Evolutionary conservation across 1,140 invertebrate genomes (phyloP).

Genomic region (Bathynomus jamesi): DNA sequence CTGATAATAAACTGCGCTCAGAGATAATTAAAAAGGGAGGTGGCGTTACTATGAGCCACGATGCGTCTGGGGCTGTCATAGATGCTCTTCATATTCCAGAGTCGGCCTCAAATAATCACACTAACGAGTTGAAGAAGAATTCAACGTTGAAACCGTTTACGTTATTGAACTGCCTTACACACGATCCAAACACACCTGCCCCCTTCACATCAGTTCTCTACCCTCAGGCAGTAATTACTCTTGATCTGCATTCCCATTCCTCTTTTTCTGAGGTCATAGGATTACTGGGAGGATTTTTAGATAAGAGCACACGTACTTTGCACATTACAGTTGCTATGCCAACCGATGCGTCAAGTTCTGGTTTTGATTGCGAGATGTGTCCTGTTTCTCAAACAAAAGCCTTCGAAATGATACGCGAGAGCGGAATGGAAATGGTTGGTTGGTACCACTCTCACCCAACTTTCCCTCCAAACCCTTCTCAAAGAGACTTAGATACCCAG

Average conservation of each 20-base stretch:
- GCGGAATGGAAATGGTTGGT: slow-evolving; percentile 50
- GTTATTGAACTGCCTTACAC: slow-evolving; percentile 48
- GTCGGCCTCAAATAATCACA: slow-evolving; percentile 35
- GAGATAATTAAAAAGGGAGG: slow-evolving; percentile 42
- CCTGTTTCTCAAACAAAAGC: slow-evolving; percentile 56
- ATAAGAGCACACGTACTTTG: slow-evolving; percentile 41
- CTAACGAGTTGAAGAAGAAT: slow-evolving; percentile 15
- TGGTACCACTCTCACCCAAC: slow-evolving; percentile 62
- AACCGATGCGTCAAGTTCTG: slow-evolving; percentile 52
- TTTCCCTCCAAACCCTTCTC: slow-evolving; percentile 55
- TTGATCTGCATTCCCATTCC: slow-evolving; percentile 62
- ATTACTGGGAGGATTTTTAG: slow-evolving; percentile 53
- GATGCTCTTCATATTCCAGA: slow-evolving; percentile 44
- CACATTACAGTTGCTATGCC: slow-evolving; percentile 50
- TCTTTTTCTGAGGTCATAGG: slow-evolving; percentile 63
- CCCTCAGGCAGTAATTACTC: slow-evolving; percentile 52
- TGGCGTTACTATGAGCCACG: slow-evolving; percentile 56
- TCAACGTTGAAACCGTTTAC: slow-evolving; percentile 41
- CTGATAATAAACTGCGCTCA: background rate
- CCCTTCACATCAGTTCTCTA: slow-evolving; percentile 54
- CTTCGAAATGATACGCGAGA: slow-evolving; percentile 47
- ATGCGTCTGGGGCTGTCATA: slow-evolving; percentile 49
- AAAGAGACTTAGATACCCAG: slow-evolving; percentile 56
- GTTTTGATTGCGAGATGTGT: slow-evolving; percentile 68
- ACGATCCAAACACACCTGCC: slow-evolving; percentile 49